Conservation (phyloP, 2,797 vertebrate genomes). For the Muscicapa comitata region DNA sequence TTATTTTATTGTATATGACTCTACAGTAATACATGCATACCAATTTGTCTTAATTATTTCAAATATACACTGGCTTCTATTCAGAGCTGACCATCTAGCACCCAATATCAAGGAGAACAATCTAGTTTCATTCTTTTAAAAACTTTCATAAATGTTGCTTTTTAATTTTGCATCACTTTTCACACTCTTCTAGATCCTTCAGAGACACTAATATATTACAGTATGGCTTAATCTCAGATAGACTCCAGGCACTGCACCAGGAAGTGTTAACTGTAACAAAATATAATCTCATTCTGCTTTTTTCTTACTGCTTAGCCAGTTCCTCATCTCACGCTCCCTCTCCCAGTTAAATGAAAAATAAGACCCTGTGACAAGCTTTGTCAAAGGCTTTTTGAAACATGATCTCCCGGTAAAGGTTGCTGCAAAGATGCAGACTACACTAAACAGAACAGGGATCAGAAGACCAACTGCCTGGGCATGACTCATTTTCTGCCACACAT, state of each 20-base stretch:
- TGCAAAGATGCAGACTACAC: background rate
- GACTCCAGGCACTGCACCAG: background rate
- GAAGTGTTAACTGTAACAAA: background rate
- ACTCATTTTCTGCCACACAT: background rate
- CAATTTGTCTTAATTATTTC: background rate
- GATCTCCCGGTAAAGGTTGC: background rate
- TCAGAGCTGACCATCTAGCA: background rate
- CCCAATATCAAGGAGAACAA: background rate
- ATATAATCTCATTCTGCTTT: background rate
- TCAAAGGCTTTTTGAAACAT: conserved; percentile 33
- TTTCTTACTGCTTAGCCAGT: background rate
- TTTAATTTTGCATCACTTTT: background rate
- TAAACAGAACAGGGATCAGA: background rate
- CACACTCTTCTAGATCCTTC: background rate
- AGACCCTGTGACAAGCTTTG: background rate
- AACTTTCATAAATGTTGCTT: background rate
- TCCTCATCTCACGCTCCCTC: background rate
- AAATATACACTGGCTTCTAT: background rate
- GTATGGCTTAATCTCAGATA: background rate
- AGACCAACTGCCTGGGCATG: background rate
- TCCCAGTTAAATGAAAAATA: background rate
- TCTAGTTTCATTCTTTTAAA: background rate
- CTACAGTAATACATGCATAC: background rate
- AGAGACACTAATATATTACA: background rate
- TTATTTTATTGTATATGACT: background rate